phyloP scores from a whole-genome alignment of 1,140 invertebrate genomes.

The Mizuhopecten yessoensis region DNA sequence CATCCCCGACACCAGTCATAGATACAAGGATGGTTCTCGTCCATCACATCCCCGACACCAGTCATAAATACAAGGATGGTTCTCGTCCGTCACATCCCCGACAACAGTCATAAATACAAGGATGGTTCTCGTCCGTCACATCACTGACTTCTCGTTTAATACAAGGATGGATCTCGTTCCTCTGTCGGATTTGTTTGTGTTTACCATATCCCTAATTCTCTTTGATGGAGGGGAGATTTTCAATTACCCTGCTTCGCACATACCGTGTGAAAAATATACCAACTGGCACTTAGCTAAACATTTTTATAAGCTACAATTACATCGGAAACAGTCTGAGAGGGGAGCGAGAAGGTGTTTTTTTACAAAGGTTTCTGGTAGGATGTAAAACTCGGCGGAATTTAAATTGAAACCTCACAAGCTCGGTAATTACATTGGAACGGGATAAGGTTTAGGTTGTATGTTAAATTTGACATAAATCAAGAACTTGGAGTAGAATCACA shows the following conservation, averaged over 20 bases:
- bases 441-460: conserved; percentile 34
- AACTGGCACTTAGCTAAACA: conserved; percentile 24
- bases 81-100: too few species aligned
- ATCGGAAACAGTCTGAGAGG: conserved; percentile 5
- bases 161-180: too few species aligned
- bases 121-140: too few species aligned
- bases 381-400: conserved; percentile 24
- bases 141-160: too few species aligned
- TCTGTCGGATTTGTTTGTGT: not conserved
- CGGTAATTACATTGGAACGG: conserved; percentile 37
- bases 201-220: not conserved
- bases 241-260: conserved; percentile 5
- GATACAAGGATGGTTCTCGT: too few species aligned
- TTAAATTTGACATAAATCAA: conserved; percentile 40
- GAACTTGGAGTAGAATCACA: conserved; percentile 33
- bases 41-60: too few species aligned
- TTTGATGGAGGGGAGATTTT: conserved; percentile 13
- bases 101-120: too few species aligned
- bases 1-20: too few species aligned
- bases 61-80: too few species aligned
- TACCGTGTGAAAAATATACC: conserved; percentile 38
- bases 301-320: conserved; percentile 40
- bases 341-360: conserved; percentile 9
- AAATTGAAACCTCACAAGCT: conserved; percentile 38
- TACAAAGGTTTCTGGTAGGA: not conserved